phyloP scores from a whole-genome alignment of 2,113 vertebrate species.

The Hypocryptadius cinnamomeus region DNA sequence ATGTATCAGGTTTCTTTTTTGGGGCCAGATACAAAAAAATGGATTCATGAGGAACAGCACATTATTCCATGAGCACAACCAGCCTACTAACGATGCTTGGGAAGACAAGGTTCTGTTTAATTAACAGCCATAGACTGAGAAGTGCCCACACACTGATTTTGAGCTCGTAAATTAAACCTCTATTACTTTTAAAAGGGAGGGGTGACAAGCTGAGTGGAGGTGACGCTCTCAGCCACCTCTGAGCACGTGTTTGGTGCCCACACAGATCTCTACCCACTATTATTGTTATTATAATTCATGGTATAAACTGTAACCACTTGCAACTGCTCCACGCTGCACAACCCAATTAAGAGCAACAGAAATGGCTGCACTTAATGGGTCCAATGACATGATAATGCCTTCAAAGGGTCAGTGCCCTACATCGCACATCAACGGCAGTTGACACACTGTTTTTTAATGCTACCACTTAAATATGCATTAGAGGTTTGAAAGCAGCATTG shows the following conservation, averaged over 20 bases:
- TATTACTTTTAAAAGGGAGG: not conserved
- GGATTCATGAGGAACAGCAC: not conserved
- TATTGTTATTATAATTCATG: conserved; percentile 62
- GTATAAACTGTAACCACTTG: conserved; percentile 45
- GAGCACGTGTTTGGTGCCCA: not conserved
- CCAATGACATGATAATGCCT: conserved; percentile 59
- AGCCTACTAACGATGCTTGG: not conserved
- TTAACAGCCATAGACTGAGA: not conserved
- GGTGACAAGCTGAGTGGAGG: not conserved
- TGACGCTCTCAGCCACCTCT: not conserved
- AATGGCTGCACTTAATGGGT: conserved; percentile 55
- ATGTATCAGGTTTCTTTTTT: not conserved
- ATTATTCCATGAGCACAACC: not conserved
- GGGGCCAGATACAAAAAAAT: not conserved
- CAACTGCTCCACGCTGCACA: conserved; percentile 40
- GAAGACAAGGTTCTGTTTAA: not conserved
- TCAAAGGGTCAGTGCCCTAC: conserved; percentile 61
- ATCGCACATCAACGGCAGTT: conserved; percentile 60
- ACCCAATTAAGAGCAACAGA: conserved; percentile 64
- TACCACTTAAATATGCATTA: conserved; percentile 67
- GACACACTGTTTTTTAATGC: conserved; percentile 63
- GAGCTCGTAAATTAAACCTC: not conserved
- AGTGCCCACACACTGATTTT: not conserved
- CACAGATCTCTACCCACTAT: not conserved
- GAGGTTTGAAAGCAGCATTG: conserved; percentile 55